These are phyloP conservation scores for Leucoraja ocellata DNA, from an alignment of 2,797 vertebrate species.

Conservation along the genomic window DNA sequence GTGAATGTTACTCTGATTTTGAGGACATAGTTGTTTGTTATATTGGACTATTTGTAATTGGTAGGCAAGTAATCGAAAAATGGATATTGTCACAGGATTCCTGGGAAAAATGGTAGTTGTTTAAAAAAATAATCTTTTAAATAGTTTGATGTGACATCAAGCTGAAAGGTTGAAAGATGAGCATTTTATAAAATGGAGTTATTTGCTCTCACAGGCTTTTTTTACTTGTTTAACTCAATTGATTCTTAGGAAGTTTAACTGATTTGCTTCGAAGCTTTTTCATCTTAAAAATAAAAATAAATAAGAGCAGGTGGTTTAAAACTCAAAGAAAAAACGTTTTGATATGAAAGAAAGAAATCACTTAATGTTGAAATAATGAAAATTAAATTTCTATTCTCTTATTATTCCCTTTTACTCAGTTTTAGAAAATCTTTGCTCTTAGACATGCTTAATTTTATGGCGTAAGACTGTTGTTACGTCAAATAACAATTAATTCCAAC, in stretches of 20 bases:
- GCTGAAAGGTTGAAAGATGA: not conserved
- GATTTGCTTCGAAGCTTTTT: not conserved
- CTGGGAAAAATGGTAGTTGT: not conserved
- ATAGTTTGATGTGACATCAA: not conserved
- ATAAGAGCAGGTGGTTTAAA: not conserved
- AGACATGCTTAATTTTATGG: no score
- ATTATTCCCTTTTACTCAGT: not conserved
- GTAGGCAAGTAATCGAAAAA: not conserved
- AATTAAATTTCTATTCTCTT: not conserved
- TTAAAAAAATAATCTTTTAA: not conserved
- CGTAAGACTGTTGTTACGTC: not conserved
- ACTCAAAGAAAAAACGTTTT: not conserved
- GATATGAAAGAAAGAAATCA: not conserved
- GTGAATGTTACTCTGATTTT: not conserved
- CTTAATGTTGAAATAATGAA: not conserved
- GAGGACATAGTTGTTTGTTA: not conserved
- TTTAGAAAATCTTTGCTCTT: not conserved
- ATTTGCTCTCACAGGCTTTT: no score
- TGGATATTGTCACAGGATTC: not conserved
- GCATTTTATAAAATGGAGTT: no score
- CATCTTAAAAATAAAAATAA: not conserved
- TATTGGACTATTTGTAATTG: not conserved
- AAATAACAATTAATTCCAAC: not conserved
- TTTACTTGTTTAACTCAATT: no score
- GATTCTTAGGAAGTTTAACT: not conserved